Conservation (phyloP, 1,140 invertebrate species). For the Cryptotermes secundus region DNA sequence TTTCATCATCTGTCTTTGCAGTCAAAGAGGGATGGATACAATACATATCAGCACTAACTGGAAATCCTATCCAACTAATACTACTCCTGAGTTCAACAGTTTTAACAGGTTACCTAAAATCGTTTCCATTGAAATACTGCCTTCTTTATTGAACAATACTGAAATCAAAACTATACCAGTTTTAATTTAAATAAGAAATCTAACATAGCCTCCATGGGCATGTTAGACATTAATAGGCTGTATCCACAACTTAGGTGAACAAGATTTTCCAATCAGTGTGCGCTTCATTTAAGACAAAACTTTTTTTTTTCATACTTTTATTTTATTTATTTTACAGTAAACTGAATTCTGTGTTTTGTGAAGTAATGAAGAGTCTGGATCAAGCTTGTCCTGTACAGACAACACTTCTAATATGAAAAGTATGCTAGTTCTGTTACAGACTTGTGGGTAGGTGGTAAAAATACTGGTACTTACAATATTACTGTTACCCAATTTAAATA, state of each 20-base stretch:
- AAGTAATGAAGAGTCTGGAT: not conserved
- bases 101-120: too few species aligned
- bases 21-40: not conserved
- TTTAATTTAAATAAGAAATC: not conserved
- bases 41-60: not conserved
- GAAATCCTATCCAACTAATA: not conserved
- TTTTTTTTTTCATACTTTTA: not conserved
- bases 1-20: not conserved
- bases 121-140: not conserved
- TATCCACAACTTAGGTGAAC: not conserved
- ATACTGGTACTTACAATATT: not conserved
- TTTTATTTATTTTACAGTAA: not conserved
- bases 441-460: not conserved
- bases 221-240: not conserved
- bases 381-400: not conserved
- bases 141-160: too few species aligned
- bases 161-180: not conserved
- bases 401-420: not conserved
- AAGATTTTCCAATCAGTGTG: not conserved
- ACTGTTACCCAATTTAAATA: not conserved
- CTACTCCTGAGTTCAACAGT: not conserved
- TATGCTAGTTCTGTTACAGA: not conserved
- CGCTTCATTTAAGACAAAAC: not conserved
- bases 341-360: not conserved
- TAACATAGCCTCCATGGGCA: too few species aligned